These are phyloP conservation scores for Cyprinodon variegatus DNA, from an alignment of 2,113 vertebrate species.

Conservation along the genomic window DNA sequence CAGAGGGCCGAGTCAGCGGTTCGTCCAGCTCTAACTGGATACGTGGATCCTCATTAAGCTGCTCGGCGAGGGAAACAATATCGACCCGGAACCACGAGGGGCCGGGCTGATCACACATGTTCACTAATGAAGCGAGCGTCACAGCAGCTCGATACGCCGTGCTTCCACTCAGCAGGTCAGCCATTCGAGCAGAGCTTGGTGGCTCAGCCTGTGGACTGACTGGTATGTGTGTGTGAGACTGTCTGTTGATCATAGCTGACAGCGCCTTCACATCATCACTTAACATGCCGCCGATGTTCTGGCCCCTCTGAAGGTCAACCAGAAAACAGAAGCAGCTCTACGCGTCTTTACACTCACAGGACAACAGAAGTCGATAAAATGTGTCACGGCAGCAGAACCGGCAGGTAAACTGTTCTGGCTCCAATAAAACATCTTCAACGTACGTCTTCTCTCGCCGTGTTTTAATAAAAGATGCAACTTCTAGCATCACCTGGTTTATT, in stretches of 20 bases:
- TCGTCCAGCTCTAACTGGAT: slow-evolving; percentile 1
- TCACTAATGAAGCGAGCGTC: slow-evolving; percentile 33
- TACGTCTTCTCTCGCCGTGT: background rate
- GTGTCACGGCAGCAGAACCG: background rate
- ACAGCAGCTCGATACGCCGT: slow-evolving; percentile 43
- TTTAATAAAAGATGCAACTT: background rate
- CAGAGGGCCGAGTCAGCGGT: background rate
- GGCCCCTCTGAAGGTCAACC: slow-evolving; percentile 20
- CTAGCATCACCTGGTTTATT: background rate
- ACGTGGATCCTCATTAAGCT: slow-evolving; percentile 24
- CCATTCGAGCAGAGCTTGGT: slow-evolving; percentile 33
- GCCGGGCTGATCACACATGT: slow-evolving; percentile 34
- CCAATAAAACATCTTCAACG: background rate
- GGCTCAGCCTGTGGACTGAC: slow-evolving; percentile 27
- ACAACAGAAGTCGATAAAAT: background rate
- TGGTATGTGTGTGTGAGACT: slow-evolving; percentile 4
- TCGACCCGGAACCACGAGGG: slow-evolving; percentile 44
- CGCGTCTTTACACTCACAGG: slow-evolving; percentile 3
- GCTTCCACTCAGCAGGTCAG: slow-evolving; percentile 57
- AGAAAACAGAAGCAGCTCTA: background rate
- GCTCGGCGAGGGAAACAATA: slow-evolving; percentile 16
- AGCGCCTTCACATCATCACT: slow-evolving; percentile 54
- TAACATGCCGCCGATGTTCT: slow-evolving; percentile 56
- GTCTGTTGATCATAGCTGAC: slow-evolving; percentile 36
- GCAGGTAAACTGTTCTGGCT: background rate